phyloP scores from a whole-genome alignment of 64 coral and sea anemone species.

The Astreopora myriophthalma region DNA sequence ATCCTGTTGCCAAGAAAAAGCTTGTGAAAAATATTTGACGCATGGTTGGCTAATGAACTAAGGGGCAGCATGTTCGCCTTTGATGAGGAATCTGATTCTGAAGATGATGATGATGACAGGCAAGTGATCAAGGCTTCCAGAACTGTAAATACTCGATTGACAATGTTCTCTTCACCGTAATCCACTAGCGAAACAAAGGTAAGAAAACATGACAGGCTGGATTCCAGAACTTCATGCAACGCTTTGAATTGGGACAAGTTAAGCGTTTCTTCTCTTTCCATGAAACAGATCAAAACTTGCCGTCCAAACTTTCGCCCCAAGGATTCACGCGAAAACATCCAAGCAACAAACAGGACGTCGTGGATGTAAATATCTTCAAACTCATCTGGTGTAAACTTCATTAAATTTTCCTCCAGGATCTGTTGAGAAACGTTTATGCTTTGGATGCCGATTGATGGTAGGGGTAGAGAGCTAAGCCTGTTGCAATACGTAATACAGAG shows the following conservation, averaged over 20 bases:
- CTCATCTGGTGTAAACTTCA: constrained; percentile 38
- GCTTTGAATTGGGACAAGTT: not conserved
- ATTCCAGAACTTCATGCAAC: not conserved
- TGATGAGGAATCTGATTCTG: not conserved
- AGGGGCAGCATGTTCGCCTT: not conserved
- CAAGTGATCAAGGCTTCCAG: constrained; percentile 36
- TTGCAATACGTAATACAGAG: constrained; percentile 48
- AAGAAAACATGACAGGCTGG: constrained; percentile 1
- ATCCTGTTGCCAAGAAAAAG: constrained; percentile 66
- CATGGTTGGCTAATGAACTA: not conserved
- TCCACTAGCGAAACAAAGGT: constrained; percentile 48
- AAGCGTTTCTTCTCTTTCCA: not conserved
- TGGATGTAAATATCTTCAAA: constrained; percentile 32
- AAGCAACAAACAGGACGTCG: constrained; percentile 53
- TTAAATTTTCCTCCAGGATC: constrained; percentile 34
- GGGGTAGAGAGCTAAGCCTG: not conserved
- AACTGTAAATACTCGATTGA: not conserved
- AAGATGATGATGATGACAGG: not conserved
- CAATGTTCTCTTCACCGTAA: not conserved
- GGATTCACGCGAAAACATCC: constrained; percentile 67
- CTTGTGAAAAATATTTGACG: constrained; percentile 68
- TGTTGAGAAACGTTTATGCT: constrained; percentile 42
- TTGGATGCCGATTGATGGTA: not conserved
- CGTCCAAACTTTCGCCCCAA: constrained; percentile 42
- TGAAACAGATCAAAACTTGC: constrained; percentile 30